Percentiles rank a stretch among this genome's conserved stretches.
phyloP scores from a whole-genome alignment of 2,797 vertebrate genomes.

The Propithecus deckenii region DNA sequence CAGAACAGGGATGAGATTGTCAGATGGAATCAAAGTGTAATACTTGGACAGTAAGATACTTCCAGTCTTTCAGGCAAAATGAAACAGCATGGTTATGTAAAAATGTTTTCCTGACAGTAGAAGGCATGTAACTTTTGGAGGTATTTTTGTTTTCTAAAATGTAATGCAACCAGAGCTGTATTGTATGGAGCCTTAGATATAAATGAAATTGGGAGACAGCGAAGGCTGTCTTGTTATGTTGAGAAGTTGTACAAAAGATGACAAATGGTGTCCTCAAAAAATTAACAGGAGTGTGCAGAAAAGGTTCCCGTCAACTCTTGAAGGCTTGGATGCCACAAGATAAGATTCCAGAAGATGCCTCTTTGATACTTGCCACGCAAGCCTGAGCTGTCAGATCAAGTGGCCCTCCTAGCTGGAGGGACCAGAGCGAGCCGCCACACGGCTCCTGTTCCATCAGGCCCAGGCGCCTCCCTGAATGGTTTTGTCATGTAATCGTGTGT shows the following conservation, averaged over 20 bases:
- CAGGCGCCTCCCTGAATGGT: not conserved
- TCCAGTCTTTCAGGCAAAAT: not conserved
- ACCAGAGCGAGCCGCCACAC: fast-evolving
- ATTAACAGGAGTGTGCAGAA: not conserved
- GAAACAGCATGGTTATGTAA: not conserved
- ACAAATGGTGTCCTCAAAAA: not conserved
- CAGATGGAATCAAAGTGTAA: not conserved
- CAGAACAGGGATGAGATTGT: not conserved
- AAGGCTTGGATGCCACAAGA: not conserved
- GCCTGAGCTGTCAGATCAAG: not conserved
- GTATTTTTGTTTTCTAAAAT: not conserved
- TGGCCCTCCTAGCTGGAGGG: not conserved
- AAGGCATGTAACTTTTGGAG: not conserved
- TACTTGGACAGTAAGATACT: not conserved
- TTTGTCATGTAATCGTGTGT: constrained; percentile 60
- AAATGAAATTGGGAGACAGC: not conserved
- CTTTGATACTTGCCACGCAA: not conserved
- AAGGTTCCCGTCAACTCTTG: not conserved
- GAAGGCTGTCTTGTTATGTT: not conserved
- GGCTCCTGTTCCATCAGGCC: not conserved
- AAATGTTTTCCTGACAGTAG: not conserved
- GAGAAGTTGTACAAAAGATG: not conserved
- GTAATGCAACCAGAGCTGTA: not conserved
- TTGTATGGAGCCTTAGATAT: not conserved
- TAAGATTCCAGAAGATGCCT: not conserved